Percentiles rank a stretch among this genome's conserved stretches.
Evolutionary conservation across 2,888 invertebrate species (phyloP).

Genomic region (Pimpla rufipes): DNA sequence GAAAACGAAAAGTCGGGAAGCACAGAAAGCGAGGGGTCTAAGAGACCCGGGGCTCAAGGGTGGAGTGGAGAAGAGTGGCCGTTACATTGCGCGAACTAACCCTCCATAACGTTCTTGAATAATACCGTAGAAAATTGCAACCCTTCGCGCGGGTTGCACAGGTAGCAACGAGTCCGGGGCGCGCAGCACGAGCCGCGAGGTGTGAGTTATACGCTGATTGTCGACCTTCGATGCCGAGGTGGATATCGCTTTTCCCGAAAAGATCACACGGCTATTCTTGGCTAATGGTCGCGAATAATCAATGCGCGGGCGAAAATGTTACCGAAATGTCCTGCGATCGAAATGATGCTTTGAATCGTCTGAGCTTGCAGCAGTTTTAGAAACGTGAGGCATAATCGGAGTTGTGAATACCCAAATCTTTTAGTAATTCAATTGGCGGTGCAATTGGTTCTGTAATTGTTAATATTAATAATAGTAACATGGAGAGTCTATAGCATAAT

Average conservation of each 20-base stretch:
- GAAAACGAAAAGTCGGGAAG: slow-evolving; percentile 40
- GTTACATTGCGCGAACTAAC: slow-evolving; percentile 67
- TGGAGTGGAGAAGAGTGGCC: slow-evolving; percentile 60
- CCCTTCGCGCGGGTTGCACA: slow-evolving; percentile 53
- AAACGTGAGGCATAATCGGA: too few species aligned
- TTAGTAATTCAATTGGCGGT: too few species aligned
- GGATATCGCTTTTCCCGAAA: slow-evolving; percentile 63
- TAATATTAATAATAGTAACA: too few species aligned
- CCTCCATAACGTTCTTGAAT: slow-evolving; percentile 68
- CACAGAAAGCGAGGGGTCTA: slow-evolving; percentile 32
- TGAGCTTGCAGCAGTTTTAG: not conserved
- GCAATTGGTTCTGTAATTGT: too few species aligned
- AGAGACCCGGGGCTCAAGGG: slow-evolving; percentile 43
- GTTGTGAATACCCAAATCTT: too few species aligned
- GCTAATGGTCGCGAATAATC: slow-evolving; percentile 67
- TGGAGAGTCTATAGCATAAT: too few species aligned
- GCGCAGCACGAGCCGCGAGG: slow-evolving; percentile 69
- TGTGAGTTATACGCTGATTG: slow-evolving; percentile 75
- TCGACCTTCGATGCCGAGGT: slow-evolving; percentile 67
- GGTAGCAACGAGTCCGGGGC: slow-evolving; percentile 32
- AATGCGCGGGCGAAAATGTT: slow-evolving; percentile 72
- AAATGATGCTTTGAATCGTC: too few species aligned
- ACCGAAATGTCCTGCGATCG: not conserved
- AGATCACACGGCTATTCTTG: slow-evolving; percentile 66
- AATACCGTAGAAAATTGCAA: slow-evolving; percentile 69